These are phyloP conservation scores for Prunella fulvescens DNA, from an alignment of 2,113 vertebrate genomes.

Conservation along the genomic window DNA sequence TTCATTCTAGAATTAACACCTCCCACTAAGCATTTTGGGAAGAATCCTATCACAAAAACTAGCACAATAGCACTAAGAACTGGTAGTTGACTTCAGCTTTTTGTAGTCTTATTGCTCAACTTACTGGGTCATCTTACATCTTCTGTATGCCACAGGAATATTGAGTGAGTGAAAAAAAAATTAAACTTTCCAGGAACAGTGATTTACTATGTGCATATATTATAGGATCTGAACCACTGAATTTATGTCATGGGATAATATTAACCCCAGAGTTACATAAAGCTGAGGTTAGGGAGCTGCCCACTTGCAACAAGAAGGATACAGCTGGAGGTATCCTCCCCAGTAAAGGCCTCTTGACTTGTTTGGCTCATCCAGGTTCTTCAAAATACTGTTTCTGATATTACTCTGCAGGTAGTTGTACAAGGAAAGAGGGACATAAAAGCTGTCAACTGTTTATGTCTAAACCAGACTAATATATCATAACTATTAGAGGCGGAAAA, in stretches of 20 bases:
- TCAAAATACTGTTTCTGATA: not conserved
- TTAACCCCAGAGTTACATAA: not conserved
- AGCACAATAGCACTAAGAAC: not conserved
- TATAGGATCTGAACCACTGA: not conserved
- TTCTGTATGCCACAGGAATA: not conserved
- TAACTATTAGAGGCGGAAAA: not conserved
- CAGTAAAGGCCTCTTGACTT: not conserved
- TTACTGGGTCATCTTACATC: not conserved
- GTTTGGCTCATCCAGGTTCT: not conserved
- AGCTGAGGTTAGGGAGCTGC: not conserved
- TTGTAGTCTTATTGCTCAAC: not conserved
- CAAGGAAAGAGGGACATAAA: not conserved
- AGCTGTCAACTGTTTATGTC: not conserved
- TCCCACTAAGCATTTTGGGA: not conserved
- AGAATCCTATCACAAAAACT: not conserved
- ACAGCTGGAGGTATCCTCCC: not conserved
- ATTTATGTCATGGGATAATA: not conserved
- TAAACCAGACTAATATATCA: not conserved
- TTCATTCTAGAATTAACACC: not conserved
- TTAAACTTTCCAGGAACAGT: not conserved
- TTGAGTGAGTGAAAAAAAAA: not conserved
- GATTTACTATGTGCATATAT: not conserved
- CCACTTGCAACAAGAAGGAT: not conserved
- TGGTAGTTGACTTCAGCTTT: not conserved
- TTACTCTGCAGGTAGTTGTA: not conserved